A percentile compares a stretch with the other conserved stretches of the same genome.
These are phyloP conservation scores for Marronus borbonicus DNA, from an alignment of 2,888 invertebrate genomes.

Conservation along the genomic window DNA sequence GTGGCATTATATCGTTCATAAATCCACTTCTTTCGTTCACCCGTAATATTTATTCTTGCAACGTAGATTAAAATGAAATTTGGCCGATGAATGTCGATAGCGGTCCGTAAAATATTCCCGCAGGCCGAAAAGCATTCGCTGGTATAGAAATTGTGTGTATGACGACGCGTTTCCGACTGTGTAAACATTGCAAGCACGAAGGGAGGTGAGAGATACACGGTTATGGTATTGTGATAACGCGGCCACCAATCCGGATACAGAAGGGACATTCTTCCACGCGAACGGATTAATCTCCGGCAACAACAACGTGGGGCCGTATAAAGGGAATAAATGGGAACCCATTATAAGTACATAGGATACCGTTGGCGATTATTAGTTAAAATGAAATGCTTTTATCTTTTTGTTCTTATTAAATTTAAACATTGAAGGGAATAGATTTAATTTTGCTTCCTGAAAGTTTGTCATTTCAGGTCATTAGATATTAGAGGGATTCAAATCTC, in stretches of 20 bases:
- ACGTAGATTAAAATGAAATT: constrained; percentile 63
- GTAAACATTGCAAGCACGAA: constrained; percentile 30
- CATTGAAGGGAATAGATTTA: too few species aligned
- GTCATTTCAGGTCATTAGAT: too few species aligned
- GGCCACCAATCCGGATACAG: constrained; percentile 64
- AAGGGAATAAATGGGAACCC: too few species aligned
- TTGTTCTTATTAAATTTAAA: too few species aligned
- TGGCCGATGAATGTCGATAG: constrained; percentile 61
- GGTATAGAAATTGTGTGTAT: constrained; percentile 6
- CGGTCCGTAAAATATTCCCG: constrained; percentile 65
- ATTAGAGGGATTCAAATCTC: too few species aligned
- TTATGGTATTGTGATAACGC: constrained; percentile 67
- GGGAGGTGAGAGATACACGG: constrained; percentile 48
- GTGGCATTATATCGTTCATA: too few species aligned
- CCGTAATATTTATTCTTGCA: constrained; percentile 57
- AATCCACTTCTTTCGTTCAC: too few species aligned
- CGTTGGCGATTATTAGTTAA: too few species aligned
- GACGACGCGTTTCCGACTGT: constrained; percentile 15
- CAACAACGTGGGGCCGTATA: neutral
- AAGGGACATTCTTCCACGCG: constrained; percentile 67
- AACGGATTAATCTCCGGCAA: constrained; percentile 59
- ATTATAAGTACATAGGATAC: too few species aligned
- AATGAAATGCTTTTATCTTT: too few species aligned
- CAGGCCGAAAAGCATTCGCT: constrained; percentile 56
- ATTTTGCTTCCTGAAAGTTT: too few species aligned